Percentiles rank a stretch among this genome's conserved stretches.
Evolutionary conservation across 2,888 invertebrate species (phyloP).

Genomic region (Aspidapion aeneum): DNA sequence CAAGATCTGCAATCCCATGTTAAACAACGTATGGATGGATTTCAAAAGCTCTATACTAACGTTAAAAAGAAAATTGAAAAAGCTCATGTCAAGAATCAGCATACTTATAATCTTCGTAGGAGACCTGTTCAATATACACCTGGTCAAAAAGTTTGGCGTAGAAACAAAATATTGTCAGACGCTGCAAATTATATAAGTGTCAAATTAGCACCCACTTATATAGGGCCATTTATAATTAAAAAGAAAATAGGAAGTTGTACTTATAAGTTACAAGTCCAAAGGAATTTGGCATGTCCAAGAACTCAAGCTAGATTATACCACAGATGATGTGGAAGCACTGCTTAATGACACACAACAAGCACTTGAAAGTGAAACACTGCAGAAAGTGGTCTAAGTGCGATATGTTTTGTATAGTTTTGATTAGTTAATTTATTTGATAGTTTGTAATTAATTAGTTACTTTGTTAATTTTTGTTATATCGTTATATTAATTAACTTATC

Average conservation of each 20-base stretch:
- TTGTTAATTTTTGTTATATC: too few species aligned
- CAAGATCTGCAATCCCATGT: background rate
- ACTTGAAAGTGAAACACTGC: too few species aligned
- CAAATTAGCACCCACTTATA: conserved; percentile 18
- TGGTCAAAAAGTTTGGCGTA: conserved; percentile 13
- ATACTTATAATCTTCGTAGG: conserved; percentile 6
- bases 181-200: conserved; percentile 12
- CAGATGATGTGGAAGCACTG: too few species aligned
- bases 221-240: conserved; percentile 17
- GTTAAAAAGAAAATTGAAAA: background rate
- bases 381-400: too few species aligned
- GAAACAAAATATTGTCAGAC: conserved; percentile 14
- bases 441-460: too few species aligned
- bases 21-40: background rate
- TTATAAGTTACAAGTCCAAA: conserved; percentile 13
- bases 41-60: background rate
- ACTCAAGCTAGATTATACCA: conserved; percentile 8
- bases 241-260: conserved; percentile 14
- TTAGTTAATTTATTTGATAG: too few species aligned
- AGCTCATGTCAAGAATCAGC: background rate
- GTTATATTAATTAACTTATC: too few species aligned
- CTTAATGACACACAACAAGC: too few species aligned
- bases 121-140: background rate
- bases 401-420: too few species aligned
- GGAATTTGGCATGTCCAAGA: conserved; percentile 21